A percentile compares a stretch with the other conserved stretches of the same genome.
Conservation (phyloP, 1,140 invertebrate species). For the Aleiodes sp. region DNA sequence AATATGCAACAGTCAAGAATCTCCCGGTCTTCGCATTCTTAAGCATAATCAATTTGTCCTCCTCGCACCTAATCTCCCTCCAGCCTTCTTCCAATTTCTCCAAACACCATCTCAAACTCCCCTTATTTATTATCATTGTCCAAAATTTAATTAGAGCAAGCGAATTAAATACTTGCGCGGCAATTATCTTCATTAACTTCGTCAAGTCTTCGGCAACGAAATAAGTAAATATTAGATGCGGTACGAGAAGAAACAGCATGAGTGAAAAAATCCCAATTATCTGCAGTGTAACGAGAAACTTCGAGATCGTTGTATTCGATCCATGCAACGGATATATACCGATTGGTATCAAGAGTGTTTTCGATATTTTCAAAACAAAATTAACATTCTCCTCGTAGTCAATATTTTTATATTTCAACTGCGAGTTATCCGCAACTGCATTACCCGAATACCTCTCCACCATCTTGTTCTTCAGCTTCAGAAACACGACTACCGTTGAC, state of each 20-base stretch:
- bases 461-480: too few species aligned
- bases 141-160: constrained; percentile 58
- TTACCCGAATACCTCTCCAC: too few species aligned
- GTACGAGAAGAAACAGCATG: constrained; percentile 53
- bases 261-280: constrained; percentile 45
- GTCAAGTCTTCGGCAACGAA: constrained; percentile 54
- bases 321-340: constrained; percentile 56
- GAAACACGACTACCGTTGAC: too few species aligned
- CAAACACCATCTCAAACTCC: constrained; percentile 48
- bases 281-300: constrained; percentile 42
- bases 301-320: constrained; percentile 33
- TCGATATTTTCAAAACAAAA: constrained; percentile 49
- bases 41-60: constrained; percentile 50
- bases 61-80: constrained; percentile 42
- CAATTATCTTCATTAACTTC: constrained; percentile 58
- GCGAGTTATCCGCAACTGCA: too few species aligned
- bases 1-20: constrained; percentile 52
- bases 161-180: constrained; percentile 54
- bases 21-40: constrained; percentile 54
- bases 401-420: constrained; percentile 38
- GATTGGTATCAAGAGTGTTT: constrained; percentile 49
- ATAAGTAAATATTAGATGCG: constrained; percentile 53
- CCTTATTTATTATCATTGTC: constrained; percentile 54
- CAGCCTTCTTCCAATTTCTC: constrained; percentile 53
- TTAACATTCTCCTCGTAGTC: constrained; percentile 46